Evolutionary conservation across 2,888 invertebrate genomes (phyloP), one percentile per base, ranked within the genome.

Genomic region (Dryococelus australis): DNA sequence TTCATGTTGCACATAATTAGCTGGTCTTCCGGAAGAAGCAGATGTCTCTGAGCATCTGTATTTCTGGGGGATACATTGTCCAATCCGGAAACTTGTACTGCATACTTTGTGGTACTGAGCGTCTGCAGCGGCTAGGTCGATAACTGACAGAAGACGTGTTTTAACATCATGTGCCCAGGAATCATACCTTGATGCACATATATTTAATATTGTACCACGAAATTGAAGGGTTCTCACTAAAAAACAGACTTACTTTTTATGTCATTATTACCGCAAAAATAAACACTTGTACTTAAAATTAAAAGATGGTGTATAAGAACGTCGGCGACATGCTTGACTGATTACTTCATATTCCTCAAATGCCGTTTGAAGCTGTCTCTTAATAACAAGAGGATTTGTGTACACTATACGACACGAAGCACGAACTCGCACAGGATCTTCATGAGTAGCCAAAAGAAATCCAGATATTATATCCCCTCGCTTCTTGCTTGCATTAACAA

Each of bases 91-190:
- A 24, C 24, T 24, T 65, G 65, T 4, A 65, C 65, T 65, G 65
- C n/a, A 65, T n/a, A 16, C 65, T 65, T 65, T 65, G 24, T 65
- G 65, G 65, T 65, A 65, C 65, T 16, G 65, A 65, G 6, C 24
- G 24, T 65, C 65, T 65, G 65, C 65, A 65, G 65, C 65, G 24
- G 65, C 12, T 16, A 65, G 16, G 65, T 65, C 24, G 24, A 65
- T 65, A 65, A 65, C 24, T 65, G 65, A 65, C 65, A 65, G 65
- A 65, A 65, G 65, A 65, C 65, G 65, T 65, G 65, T 65, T 65
- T 65, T 65, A 65, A 65, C 65, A n/a, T 16, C 24, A 65, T 65
- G 12, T 65, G 65, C 0, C 65, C 65, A 24, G 24, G 10, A 65
- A 65, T 65, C 65, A 16, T 16, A 12, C n/a, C 65, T 65, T 65